phyloP scores from a whole-genome alignment of 2,113 vertebrate genomes.

The Phalacrocorax carbo region DNA sequence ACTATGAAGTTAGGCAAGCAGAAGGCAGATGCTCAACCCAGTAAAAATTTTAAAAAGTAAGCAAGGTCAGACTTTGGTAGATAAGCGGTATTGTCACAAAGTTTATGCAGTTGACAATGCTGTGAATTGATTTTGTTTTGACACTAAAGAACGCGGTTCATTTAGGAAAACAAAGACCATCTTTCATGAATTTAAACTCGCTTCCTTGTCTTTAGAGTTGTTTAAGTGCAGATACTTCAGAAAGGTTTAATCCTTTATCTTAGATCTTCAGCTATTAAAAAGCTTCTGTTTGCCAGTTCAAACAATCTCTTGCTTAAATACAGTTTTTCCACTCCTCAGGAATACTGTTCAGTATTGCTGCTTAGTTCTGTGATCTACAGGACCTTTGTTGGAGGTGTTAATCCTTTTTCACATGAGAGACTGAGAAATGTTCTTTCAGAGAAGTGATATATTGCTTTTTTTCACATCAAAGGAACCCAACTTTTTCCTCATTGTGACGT shows the following conservation, averaged over 20 bases:
- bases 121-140: conserved; percentile 24
- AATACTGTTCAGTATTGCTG: conserved; percentile 72
- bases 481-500: conserved; percentile 62
- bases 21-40: background rate
- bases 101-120: background rate
- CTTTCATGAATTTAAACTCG: conserved; percentile 59
- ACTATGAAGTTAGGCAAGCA: background rate
- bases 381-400: conserved; percentile 84
- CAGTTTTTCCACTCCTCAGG: conserved; percentile 76
- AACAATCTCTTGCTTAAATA: conserved; percentile 76
- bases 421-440: conserved; percentile 81
- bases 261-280: conserved; percentile 77
- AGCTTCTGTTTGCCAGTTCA: conserved; percentile 79
- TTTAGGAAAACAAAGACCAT: conserved; percentile 64
- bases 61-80: background rate
- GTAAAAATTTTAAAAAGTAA: conserved; percentile 9
- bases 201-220: conserved; percentile 59
- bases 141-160: conserved; percentile 15
- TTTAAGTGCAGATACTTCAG: conserved; percentile 61
- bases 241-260: conserved; percentile 69
- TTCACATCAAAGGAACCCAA: conserved; percentile 78
- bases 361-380: conserved; percentile 75
- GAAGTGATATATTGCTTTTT: conserved; percentile 80
- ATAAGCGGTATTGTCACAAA: background rate
- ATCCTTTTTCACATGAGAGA: conserved; percentile 86